Conservation (phyloP, 30 jellyfish, hydroid and myxozoan genomes). For the Chironex yamaguchii region DNA sequence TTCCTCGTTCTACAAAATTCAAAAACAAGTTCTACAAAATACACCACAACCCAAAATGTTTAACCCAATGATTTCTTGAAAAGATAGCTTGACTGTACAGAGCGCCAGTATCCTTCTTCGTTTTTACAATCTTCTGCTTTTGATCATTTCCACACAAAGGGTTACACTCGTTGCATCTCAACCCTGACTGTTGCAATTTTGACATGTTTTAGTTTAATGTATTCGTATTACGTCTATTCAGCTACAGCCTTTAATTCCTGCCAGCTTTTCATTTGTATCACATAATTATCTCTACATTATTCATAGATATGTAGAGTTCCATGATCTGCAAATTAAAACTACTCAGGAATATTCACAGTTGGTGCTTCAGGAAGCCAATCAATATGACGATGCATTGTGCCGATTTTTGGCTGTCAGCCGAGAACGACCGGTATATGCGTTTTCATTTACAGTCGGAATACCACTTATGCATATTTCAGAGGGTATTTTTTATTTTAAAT, state of each 20-base stretch:
- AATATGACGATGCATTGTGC: slow-evolving; percentile 64
- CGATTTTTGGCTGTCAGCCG: slow-evolving; percentile 38
- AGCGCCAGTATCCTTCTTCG: too few species aligned
- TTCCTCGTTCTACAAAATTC: too few species aligned
- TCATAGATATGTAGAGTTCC: slow-evolving; percentile 86
- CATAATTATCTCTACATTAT: too few species aligned
- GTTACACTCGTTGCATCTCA: background rate
- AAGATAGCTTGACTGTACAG: too few species aligned
- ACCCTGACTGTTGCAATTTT: background rate
- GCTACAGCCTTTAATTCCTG: background rate
- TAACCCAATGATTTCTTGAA: too few species aligned
- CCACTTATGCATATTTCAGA: background rate
- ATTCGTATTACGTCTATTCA: background rate
- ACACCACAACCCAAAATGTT: too few species aligned
- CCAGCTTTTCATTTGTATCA: background rate
- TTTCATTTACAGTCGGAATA: background rate
- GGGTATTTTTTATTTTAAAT: too few species aligned
- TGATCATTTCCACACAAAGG: background rate
- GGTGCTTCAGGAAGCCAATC: slow-evolving; percentile 65
- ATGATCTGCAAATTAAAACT: slow-evolving; percentile 52
- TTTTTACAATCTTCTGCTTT: too few species aligned
- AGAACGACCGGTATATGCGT: background rate
- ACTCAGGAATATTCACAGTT: slow-evolving; percentile 73
- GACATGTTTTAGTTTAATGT: background rate
- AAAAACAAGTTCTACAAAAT: too few species aligned